Conservation (phyloP, 92 coral and sea anemone genomes). For the Phymanthus crucifer region DNA sequence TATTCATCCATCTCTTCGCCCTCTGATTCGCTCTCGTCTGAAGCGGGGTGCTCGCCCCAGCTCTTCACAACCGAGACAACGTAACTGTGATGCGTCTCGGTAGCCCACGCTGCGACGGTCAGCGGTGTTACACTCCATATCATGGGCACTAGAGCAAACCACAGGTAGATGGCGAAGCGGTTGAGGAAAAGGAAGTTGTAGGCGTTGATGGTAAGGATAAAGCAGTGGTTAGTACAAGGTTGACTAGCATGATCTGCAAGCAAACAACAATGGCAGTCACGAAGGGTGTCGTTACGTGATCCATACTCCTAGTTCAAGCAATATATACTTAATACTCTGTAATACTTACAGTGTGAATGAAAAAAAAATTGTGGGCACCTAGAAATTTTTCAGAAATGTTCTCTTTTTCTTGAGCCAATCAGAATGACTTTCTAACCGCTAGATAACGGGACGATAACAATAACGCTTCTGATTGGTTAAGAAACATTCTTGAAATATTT, state of each 20-base stretch:
- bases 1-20: slow-evolving; percentile 90
- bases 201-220: slow-evolving; percentile 92
- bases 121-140: slow-evolving; percentile 93
- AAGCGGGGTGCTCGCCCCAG: slow-evolving; percentile 97
- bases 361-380: neutral
- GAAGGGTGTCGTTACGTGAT: no score
- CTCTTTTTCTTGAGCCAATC: no score
- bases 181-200: slow-evolving; percentile 85
- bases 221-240: slow-evolving; percentile 84
- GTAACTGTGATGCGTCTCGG: slow-evolving; percentile 87
- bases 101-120: slow-evolving; percentile 97
- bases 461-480: no score
- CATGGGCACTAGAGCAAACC: slow-evolving; percentile 91
- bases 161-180: slow-evolving; percentile 84
- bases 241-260: slow-evolving; percentile 77
- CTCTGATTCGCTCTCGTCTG: slow-evolving; percentile 86
- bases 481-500: no score
- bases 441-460: no score
- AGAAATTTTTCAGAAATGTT: no score
- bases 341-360: neutral
- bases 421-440: no score
- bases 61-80: slow-evolving; percentile 83
- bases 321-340: no score
- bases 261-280: neutral
- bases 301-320: no score